These are phyloP conservation scores for Myrmecobius fasciatus DNA, from an alignment of 2,113 vertebrate species.

Conservation along the genomic window DNA sequence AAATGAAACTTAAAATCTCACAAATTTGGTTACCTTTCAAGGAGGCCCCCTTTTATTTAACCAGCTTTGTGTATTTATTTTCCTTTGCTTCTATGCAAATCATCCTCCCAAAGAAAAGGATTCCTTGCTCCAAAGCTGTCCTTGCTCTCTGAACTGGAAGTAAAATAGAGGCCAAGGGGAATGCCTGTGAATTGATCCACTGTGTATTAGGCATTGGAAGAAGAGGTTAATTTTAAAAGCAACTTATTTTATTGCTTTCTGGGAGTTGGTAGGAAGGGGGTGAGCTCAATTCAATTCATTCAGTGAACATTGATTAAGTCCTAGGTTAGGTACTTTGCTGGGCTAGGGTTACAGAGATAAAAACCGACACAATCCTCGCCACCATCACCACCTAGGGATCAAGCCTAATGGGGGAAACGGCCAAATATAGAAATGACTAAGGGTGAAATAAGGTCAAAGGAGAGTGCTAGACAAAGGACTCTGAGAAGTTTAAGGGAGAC, in stretches of 20 bases:
- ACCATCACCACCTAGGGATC: not conserved
- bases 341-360: not conserved
- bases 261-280: not conserved
- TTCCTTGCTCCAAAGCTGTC: not conserved
- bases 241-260: constrained; percentile 28
- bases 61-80: not conserved
- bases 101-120: not conserved
- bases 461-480: not conserved
- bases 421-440: not conserved
- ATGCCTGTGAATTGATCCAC: constrained; percentile 27
- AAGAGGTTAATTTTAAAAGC: constrained; percentile 52
- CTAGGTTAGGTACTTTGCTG: not conserved
- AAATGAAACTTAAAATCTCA: not conserved
- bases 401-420: not conserved
- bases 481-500: not conserved
- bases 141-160: constrained; percentile 14
- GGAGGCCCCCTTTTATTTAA: not conserved
- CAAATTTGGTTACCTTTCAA: not conserved
- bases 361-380: not conserved
- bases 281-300: constrained; percentile 25
- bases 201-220: constrained; percentile 20
- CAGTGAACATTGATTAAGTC: not conserved
- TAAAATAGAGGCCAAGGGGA: constrained; percentile 15
- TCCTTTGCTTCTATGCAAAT: not conserved
- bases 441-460: not conserved